Percentiles rank a stretch among this genome's conserved stretches.
These are phyloP conservation scores for Amaurobius ferox DNA, from an alignment of 2,888 invertebrate species.

Conservation along the genomic window DNA sequence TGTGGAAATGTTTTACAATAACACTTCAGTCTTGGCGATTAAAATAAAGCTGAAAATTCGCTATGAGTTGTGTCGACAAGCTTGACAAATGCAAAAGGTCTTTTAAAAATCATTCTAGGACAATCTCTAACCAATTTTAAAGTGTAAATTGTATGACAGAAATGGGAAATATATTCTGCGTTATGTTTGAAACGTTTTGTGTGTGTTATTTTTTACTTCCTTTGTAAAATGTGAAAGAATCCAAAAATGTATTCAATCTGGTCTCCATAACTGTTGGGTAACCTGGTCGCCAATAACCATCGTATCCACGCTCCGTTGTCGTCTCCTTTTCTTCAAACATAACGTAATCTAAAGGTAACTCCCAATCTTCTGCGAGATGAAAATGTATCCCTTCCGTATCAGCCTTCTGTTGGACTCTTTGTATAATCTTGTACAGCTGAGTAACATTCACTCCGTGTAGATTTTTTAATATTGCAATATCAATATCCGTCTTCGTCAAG, in stretches of 20 bases:
- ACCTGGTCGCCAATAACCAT: constrained; percentile 33
- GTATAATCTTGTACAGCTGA: constrained; percentile 22
- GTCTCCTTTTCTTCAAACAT: neutral
- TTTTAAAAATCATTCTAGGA: no score
- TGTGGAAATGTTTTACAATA: no score
- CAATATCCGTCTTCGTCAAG: constrained; percentile 32
- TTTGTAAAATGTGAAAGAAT: constrained; percentile 21
- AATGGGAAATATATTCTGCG: no score
- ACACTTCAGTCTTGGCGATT: no score
- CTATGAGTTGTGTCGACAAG: no score
- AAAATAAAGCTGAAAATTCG: no score
- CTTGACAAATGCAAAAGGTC: no score
- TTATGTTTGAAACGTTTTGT: no score
- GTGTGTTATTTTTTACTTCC: neutral
- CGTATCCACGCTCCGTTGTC: constrained; percentile 15
- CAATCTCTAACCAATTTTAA: no score
- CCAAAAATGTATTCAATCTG: constrained; percentile 37
- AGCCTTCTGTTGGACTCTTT: neutral
- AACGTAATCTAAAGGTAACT: constrained; percentile 36
- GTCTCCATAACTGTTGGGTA: constrained; percentile 24
- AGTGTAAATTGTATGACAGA: no score
- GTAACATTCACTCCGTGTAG: constrained; percentile 20
- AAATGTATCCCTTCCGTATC: constrained; percentile 9
- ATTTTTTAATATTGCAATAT: constrained; percentile 20
- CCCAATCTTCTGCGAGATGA: constrained; percentile 26